Evolutionary conservation across 2,797 vertebrate genomes (phyloP).

Genomic region (Chelonia mydas): DNA sequence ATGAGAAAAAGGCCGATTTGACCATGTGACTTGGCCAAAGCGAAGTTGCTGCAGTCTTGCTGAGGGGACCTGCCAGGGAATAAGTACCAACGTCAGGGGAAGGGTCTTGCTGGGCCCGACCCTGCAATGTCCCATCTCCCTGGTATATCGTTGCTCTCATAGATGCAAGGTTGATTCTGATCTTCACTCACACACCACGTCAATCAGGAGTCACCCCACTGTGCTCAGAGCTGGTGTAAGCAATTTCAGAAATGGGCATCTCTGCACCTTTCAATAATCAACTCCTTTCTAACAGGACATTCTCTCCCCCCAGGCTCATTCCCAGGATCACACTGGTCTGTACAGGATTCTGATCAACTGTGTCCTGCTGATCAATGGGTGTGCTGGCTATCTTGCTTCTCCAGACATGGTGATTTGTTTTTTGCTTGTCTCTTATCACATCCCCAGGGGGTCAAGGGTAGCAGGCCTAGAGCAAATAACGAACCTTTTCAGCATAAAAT

Average conservation of each 20-base stretch:
- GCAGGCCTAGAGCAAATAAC: not conserved
- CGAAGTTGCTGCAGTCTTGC: not conserved
- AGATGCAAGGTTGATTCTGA: not conserved
- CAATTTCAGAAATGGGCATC: not conserved
- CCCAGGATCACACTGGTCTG: not conserved
- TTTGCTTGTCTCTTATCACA: not conserved
- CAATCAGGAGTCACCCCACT: not conserved
- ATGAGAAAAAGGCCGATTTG: accelerated
- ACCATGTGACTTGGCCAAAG: not conserved
- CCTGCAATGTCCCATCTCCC: not conserved
- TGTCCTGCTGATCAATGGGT: not conserved
- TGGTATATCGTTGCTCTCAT: accelerated
- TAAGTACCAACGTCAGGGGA: not conserved
- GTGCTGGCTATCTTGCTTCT: not conserved
- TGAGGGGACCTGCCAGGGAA: accelerated
- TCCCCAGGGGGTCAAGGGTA: too few species aligned
- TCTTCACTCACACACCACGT: not conserved
- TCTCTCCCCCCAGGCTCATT: not conserved
- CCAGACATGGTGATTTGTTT: not conserved
- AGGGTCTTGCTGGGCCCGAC: not conserved
- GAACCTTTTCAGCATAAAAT: not conserved
- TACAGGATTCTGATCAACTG: not conserved
- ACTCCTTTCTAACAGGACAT: not conserved
- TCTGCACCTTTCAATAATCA: not conserved
- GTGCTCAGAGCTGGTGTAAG: not conserved